These are phyloP conservation scores for Patagioenas fasciata DNA, from an alignment of 2,113 vertebrate genomes.

Conservation along the genomic window DNA sequence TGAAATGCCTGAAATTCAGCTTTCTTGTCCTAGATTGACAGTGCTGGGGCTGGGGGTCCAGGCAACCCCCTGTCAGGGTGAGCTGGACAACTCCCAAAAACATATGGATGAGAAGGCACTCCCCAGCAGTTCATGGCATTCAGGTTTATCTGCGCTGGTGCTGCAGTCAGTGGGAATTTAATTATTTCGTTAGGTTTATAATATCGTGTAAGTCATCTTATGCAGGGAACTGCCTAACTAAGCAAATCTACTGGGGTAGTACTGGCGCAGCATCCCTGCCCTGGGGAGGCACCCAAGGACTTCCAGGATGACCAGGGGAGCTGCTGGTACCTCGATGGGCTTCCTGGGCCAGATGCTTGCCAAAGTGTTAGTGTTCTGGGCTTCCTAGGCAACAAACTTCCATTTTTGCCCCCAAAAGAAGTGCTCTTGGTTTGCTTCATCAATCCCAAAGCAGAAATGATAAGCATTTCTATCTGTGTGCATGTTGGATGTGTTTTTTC, in stretches of 20 bases:
- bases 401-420: background rate
- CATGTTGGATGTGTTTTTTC: background rate
- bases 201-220: background rate
- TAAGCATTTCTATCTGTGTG: background rate
- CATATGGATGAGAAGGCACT: background rate
- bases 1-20: background rate
- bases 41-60: no score
- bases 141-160: fast-evolving
- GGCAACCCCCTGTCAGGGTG: fast-evolving
- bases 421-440: background rate
- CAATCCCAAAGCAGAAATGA: background rate
- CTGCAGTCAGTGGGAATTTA: background rate
- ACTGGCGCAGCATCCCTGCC: background rate
- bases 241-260: background rate
- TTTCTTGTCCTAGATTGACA: background rate
- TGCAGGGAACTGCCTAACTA: background rate
- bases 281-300: background rate
- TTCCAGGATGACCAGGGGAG: background rate
- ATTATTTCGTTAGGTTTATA: background rate
- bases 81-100: background rate
- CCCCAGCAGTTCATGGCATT: fast-evolving
- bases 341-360: background rate
- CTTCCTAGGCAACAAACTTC: background rate
- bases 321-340: background rate
- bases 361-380: background rate